Evolutionary conservation across 1,140 invertebrate species (phyloP).

Genomic region (Caenorhabditis brenneri): DNA sequence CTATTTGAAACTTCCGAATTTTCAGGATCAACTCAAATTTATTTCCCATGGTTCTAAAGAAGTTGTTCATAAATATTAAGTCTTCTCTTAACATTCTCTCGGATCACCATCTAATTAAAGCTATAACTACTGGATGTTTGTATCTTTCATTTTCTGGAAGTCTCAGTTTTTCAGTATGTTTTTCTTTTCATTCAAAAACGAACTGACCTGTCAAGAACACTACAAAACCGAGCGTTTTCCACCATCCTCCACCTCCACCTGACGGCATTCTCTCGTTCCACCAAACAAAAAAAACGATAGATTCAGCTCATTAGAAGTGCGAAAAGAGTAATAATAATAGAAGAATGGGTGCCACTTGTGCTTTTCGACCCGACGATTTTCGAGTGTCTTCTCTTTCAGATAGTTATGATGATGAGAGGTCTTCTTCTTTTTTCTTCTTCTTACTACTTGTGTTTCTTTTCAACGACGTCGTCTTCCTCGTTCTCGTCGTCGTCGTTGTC

Average conservation of each 20-base stretch:
- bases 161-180: not conserved
- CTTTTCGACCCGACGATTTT: not conserved
- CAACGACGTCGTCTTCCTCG: not conserved
- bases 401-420: not conserved
- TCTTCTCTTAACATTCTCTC: too few species aligned
- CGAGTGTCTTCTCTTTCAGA: not conserved
- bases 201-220: conserved; percentile 31
- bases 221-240: not conserved
- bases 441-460: not conserved
- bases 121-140: too few species aligned
- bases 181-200: not conserved
- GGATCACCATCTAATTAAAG: too few species aligned
- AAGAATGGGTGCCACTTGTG: not conserved
- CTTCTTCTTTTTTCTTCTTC: not conserved
- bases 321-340: conserved; percentile 12
- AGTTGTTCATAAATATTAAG: too few species aligned
- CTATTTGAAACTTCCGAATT: too few species aligned
- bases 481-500: too few species aligned
- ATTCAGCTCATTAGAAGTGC: conserved; percentile 36
- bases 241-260: conserved; percentile 29
- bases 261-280: conserved; percentile 14
- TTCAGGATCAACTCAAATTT: too few species aligned
- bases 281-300: not conserved
- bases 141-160: too few species aligned
- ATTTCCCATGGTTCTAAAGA: too few species aligned